phyloP scores from a whole-genome alignment of 2,797 vertebrate genomes.

The Sarcophilus harrisii region DNA sequence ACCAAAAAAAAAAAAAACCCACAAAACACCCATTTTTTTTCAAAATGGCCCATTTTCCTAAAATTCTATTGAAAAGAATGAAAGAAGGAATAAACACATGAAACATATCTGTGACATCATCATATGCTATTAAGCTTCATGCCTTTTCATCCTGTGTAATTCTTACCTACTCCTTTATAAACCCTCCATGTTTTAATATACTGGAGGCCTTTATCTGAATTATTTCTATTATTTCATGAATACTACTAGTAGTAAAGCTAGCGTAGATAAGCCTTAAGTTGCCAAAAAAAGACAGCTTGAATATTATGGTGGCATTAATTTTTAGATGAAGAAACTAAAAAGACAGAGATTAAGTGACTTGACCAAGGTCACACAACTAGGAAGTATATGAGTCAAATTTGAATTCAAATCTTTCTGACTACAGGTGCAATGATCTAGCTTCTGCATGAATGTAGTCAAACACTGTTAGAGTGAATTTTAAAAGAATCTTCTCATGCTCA shows the following conservation, averaged over 20 bases:
- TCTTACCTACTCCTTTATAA: neutral
- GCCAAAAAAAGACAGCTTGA: neutral
- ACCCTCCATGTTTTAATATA: neutral
- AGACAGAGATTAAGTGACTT: constrained; percentile 9
- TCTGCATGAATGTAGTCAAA: constrained; percentile 3
- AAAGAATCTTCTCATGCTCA: constrained; percentile 8
- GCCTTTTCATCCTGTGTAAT: neutral
- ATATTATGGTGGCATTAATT: neutral
- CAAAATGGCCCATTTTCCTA: neutral
- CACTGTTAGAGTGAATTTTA: neutral
- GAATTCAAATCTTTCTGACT: neutral
- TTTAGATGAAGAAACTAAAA: neutral
- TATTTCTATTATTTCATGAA: neutral
- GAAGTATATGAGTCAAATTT: neutral
- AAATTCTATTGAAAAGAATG: neutral
- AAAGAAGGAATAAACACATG: neutral
- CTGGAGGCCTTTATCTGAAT: neutral
- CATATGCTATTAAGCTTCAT: neutral
- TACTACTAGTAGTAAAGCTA: neutral
- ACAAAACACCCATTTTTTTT: neutral
- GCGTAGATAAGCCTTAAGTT: neutral
- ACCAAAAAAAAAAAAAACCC: neutral
- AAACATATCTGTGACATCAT: neutral
- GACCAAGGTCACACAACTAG: neutral
- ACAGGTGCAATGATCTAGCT: neutral